These are phyloP conservation scores for Alcis repandata DNA, from an alignment of 2,888 invertebrate genomes.

Conservation along the genomic window DNA sequence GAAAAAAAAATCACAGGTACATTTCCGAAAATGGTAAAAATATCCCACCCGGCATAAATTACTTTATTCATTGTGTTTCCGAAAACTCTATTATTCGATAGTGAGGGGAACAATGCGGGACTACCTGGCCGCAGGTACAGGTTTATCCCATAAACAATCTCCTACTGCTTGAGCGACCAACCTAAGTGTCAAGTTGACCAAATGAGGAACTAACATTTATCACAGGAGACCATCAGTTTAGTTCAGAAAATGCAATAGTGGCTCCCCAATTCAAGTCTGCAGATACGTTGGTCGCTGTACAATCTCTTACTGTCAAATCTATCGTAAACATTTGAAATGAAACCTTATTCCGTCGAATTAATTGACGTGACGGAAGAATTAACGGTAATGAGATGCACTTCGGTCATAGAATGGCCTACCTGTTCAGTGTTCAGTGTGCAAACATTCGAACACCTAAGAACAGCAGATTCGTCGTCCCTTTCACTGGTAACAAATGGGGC, in stretches of 20 bases:
- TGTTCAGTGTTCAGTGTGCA: slow-evolving; percentile 80
- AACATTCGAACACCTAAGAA: slow-evolving; percentile 64
- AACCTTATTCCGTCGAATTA: slow-evolving; percentile 16
- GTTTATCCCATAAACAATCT: slow-evolving; percentile 71
- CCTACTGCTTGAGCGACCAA: slow-evolving; percentile 62
- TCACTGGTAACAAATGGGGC: slow-evolving; percentile 48
- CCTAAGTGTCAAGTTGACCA: neutral
- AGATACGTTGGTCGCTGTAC: neutral
- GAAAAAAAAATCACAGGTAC: slow-evolving; percentile 64
- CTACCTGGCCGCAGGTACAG: slow-evolving; percentile 81
- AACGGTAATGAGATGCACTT: slow-evolving; percentile 3
- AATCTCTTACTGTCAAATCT: slow-evolving; percentile 46
- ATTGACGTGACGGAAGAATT: slow-evolving; percentile 9
- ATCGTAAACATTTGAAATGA: slow-evolving; percentile 58
- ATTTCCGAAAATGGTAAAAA: slow-evolving; percentile 79
- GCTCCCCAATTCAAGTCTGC: neutral
- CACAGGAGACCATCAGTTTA: neutral
- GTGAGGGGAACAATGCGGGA: slow-evolving; percentile 74
- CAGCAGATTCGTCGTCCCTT: slow-evolving; percentile 54
- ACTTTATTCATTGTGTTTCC: slow-evolving; percentile 83
- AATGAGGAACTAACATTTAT: neutral
- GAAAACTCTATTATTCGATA: slow-evolving; percentile 83
- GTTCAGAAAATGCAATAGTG: neutral
- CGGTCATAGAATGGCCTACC: slow-evolving; percentile 64
- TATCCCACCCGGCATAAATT: slow-evolving; percentile 81